Conservation (phyloP, 2,113 vertebrate species). For the Chascanopsetta lugubris region DNA sequence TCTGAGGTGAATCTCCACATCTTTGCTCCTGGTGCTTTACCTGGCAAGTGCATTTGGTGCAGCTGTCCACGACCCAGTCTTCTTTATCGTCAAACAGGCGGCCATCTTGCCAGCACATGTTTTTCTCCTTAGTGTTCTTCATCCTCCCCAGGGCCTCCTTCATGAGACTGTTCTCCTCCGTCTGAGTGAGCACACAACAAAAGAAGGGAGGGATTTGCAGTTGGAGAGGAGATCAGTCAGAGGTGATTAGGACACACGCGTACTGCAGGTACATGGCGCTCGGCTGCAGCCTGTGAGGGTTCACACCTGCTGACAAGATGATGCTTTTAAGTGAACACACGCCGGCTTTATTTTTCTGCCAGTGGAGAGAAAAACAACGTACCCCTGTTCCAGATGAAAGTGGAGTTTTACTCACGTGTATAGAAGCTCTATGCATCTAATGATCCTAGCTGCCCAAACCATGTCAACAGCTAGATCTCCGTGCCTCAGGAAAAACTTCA, state of each 20-base stretch:
- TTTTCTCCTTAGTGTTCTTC: conserved; percentile 86
- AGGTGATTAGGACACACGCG: conserved; percentile 24
- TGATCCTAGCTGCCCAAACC: no score
- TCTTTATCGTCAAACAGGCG: conserved; percentile 93
- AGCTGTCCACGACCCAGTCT: conserved; percentile 98
- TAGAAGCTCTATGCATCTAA: neutral
- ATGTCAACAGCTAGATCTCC: no score
- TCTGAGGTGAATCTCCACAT: neutral
- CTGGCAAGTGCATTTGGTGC: conserved; percentile 95
- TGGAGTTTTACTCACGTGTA: neutral
- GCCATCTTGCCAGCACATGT: conserved; percentile 96
- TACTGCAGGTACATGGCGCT: conserved; percentile 6
- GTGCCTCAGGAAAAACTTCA: neutral
- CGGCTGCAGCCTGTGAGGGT: neutral
- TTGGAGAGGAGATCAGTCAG: conserved; percentile 32
- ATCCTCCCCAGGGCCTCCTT: conserved; percentile 90
- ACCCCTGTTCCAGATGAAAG: neutral
- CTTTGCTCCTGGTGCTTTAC: conserved; percentile 69
- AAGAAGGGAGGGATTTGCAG: conserved; percentile 34
- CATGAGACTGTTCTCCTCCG: conserved; percentile 93
- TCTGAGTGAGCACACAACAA: conserved; percentile 77
- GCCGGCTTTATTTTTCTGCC: conserved; percentile 7
- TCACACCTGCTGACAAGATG: conserved; percentile 32
- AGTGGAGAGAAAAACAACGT: neutral
- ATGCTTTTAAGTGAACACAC: conserved; percentile 15